Conservation (phyloP, 1,140 invertebrate species). For the Neodiprion lecontei region DNA sequence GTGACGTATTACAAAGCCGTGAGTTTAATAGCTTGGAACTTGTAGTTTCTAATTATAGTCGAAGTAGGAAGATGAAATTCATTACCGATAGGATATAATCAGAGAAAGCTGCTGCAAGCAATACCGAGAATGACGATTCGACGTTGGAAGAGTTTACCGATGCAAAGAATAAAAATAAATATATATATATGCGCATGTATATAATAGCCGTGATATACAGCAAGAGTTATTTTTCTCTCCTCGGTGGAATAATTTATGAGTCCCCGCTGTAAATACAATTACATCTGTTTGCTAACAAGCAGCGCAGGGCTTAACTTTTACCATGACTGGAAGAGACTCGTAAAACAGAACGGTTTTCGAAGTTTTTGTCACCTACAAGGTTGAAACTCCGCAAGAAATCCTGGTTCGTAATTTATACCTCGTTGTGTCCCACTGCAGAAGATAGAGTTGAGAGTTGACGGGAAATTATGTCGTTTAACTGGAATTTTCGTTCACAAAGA, state of each 20-base stretch:
- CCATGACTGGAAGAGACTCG: not conserved
- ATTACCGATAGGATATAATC: no score
- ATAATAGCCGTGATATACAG: not conserved
- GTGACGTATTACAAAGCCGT: no score
- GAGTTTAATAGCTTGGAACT: no score
- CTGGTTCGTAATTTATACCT: not conserved
- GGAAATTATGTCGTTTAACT: no score
- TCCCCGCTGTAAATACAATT: conserved; percentile 4
- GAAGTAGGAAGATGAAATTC: no score
- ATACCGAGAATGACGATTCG: no score
- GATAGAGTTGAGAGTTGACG: not conserved
- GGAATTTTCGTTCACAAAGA: no score
- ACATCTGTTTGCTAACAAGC: conserved; percentile 7
- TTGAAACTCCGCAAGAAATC: not conserved
- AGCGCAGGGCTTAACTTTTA: not conserved
- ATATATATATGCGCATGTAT: not conserved
- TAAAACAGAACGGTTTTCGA: conserved; percentile 1
- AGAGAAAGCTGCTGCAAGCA: no score
- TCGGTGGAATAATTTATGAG: not conserved
- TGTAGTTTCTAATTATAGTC: no score
- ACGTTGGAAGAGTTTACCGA: not conserved
- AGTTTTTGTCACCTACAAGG: conserved; percentile 2
- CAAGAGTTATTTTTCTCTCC: not conserved
- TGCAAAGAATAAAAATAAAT: not conserved
- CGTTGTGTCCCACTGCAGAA: not conserved